Evolutionary conservation across 1,140 invertebrate species (phyloP), one percentile per base, ranked within the genome.

Genomic region (Zaprionus vittiger): DNA sequence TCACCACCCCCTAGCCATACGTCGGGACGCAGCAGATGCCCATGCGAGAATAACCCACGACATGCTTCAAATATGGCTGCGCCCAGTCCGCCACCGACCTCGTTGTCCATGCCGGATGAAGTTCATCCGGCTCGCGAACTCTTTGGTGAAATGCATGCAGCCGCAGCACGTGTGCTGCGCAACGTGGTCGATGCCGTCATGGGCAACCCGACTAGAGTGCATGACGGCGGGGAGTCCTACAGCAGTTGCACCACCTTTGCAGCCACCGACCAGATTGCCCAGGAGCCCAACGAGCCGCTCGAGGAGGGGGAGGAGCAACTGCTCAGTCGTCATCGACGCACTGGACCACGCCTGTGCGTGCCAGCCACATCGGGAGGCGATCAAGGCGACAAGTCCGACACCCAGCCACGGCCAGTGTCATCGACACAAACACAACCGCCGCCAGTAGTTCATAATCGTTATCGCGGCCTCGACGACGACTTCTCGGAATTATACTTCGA

Each of bases 401-500:
- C 28, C 14, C n/a, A 34, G 12, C 9, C 24, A 34, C 28, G 12
- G 37, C 31, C 38, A 5, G 61, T 38, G 9, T 5, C 70, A 5
- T 9, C n/a, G 24, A 24, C 49, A 5, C 44, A 61, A 22, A 0
- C 49, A 9, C 47, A 65, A 5, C 1, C 54, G 11, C 2, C 28
- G 49, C 5, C 68, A 34, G 12, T 7, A 17, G 5, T 54, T 2
- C 22, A 66, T 17, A n/a, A 20, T 1, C 67, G 44, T 4, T 78
- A 69, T 59, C 69, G 66, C 11, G 65, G 67, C 22, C 79, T 83
- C 26, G 74, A 65, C 7, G 84, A 87, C 26, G 78, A 82, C 38
- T 89, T 84, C 37, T 79, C 84, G 3, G 83, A 82, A 3, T 38
- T 87, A 61, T 87, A 66, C n/a, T 83, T 77, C 11, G 64, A 69